Evolutionary conservation across 2,113 vertebrate genomes (phyloP).

Genomic region (Callipepla squamata): DNA sequence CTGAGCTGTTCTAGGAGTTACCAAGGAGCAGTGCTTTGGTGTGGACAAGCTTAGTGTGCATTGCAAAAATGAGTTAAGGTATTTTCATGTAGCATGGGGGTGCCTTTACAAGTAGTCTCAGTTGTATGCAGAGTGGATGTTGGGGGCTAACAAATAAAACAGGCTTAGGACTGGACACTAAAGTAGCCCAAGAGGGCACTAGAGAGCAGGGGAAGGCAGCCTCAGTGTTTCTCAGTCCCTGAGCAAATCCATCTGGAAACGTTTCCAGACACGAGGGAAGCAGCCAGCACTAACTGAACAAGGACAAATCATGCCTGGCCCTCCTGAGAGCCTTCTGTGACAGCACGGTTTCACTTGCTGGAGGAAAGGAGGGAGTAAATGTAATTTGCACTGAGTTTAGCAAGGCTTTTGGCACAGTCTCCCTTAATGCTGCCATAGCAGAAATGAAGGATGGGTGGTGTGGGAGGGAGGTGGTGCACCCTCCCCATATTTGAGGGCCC

Average conservation of each 20-base stretch:
- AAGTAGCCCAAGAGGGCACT: not conserved
- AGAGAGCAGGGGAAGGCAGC: not conserved
- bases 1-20: not conserved
- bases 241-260: not conserved
- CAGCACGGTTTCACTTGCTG: not conserved
- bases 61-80: not conserved
- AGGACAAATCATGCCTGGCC: not conserved
- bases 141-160: not conserved
- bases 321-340: not conserved
- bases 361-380: not conserved
- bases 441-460: not conserved
- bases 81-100: not conserved
- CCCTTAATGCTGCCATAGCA: not conserved
- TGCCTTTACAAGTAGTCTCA: not conserved
- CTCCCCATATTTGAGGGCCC: not conserved
- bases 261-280: not conserved
- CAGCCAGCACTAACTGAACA: not conserved
- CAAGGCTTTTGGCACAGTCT: not conserved
- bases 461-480: not conserved
- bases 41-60: not conserved
- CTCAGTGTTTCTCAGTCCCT: not conserved
- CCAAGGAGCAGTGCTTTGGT: not conserved
- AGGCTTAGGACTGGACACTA: not conserved
- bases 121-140: not conserved
- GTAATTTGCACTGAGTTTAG: not conserved